Conservation (phyloP, 2,113 vertebrate genomes). For the Climacteris rufus region DNA sequence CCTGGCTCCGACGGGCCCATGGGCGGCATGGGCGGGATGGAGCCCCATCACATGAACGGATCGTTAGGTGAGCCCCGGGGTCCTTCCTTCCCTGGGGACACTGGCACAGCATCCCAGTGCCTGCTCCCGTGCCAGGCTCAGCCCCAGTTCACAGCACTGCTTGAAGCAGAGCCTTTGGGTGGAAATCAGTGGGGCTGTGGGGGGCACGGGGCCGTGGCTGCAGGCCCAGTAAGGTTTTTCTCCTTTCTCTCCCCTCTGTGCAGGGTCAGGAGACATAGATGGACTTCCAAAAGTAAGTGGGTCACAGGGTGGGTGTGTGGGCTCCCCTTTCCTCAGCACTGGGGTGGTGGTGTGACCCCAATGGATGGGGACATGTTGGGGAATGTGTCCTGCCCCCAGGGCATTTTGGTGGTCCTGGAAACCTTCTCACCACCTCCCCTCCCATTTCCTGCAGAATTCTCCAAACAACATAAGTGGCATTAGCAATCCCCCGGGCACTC, state of each 20-base stretch:
- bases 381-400: rapidly evolving
- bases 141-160: background rate
- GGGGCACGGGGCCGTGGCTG: rapidly evolving
- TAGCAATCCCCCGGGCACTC: slow-evolving; percentile 97
- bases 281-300: slow-evolving; percentile 96
- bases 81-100: background rate
- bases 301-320: background rate
- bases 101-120: background rate
- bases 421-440: background rate
- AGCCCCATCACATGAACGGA: slow-evolving; percentile 99
- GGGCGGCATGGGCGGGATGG: slow-evolving; percentile 98
- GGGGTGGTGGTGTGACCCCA: background rate
- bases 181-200: background rate
- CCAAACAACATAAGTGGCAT: slow-evolving; percentile 99
- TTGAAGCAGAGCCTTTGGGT: background rate
- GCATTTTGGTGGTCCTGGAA: rapidly evolving
- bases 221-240: background rate
- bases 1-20: slow-evolving; percentile 96
- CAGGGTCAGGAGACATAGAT: slow-evolving; percentile 97
- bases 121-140: background rate
- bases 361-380: background rate
- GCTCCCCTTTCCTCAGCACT: background rate
- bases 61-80: slow-evolving; percentile 73
- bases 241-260: background rate
- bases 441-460: slow-evolving; percentile 83